Conservation (phyloP, 2,797 vertebrate species). For the Microctenopoma lineatum region DNA sequence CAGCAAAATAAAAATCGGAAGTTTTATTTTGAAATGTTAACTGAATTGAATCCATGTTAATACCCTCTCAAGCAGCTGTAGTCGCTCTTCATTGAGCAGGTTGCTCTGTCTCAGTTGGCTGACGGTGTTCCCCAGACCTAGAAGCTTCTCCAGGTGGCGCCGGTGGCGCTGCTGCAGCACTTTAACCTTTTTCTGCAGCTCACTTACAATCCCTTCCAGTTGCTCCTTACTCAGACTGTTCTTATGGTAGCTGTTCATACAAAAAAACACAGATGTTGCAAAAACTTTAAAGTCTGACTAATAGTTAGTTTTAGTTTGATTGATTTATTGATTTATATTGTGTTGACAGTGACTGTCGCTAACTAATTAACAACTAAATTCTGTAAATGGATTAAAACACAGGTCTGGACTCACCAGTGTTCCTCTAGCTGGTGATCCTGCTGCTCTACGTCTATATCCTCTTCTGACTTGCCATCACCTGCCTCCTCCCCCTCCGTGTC, state of each 20-base stretch:
- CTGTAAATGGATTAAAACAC: neutral
- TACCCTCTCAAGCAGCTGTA: slow-evolving; percentile 77
- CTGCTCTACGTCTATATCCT: slow-evolving; percentile 32
- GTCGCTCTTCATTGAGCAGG: slow-evolving; percentile 76
- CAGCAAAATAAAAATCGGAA: no score
- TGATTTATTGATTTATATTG: neutral
- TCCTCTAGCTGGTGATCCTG: slow-evolving; percentile 75
- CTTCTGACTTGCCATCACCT: slow-evolving; percentile 40
- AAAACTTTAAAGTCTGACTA: neutral
- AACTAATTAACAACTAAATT: neutral
- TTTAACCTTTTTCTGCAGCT: slow-evolving; percentile 83
- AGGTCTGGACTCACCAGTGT: slow-evolving; percentile 72
- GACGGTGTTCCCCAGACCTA: slow-evolving; percentile 82
- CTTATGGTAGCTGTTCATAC: slow-evolving; percentile 76
- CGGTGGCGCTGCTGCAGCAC: slow-evolving; percentile 84
- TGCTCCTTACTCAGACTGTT: slow-evolving; percentile 80
- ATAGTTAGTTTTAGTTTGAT: neutral
- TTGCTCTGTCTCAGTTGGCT: slow-evolving; percentile 81
- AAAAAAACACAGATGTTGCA: neutral
- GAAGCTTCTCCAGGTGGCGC: slow-evolving; percentile 81
- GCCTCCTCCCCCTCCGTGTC: slow-evolving; percentile 58
- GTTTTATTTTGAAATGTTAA: neutral
- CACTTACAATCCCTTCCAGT: slow-evolving; percentile 73
- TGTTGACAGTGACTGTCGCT: neutral
- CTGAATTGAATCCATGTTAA: rapidly evolving